These are phyloP conservation scores for Clistopyga incitator DNA, from an alignment of 2,888 invertebrate species.

Conservation along the genomic window DNA sequence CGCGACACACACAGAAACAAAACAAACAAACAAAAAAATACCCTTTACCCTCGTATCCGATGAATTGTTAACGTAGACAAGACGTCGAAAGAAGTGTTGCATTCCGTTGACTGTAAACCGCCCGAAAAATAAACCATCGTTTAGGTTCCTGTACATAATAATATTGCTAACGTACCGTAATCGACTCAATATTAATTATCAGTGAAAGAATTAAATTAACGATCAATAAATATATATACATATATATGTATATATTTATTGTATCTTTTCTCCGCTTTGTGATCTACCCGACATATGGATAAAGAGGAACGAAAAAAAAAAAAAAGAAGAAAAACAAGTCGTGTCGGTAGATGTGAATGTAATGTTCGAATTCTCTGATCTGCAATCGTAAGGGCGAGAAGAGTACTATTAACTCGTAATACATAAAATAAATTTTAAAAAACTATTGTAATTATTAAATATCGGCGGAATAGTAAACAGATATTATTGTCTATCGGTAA, in stretches of 20 bases:
- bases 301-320: conserved; percentile 42
- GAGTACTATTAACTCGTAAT: conserved; percentile 63
- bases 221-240: conserved; percentile 66
- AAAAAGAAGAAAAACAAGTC: too few species aligned
- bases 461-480: conserved; percentile 74
- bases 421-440: conserved; percentile 38
- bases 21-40: too few species aligned
- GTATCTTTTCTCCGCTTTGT: conserved; percentile 79
- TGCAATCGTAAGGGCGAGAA: conserved; percentile 72
- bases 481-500: conserved; percentile 77
- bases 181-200: conserved; percentile 71
- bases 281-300: conserved; percentile 74
- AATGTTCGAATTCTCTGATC: conserved; percentile 75
- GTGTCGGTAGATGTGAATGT: conserved; percentile 75
- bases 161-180: conserved; percentile 71
- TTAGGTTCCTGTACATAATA: conserved; percentile 78
- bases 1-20: conserved; percentile 42
- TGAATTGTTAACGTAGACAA: conserved; percentile 61
- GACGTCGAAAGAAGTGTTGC: conserved; percentile 76
- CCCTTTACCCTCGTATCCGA: neutral
- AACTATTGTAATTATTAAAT: conserved; percentile 64
- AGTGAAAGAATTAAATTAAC: conserved; percentile 69
- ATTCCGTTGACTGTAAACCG: conserved; percentile 78
- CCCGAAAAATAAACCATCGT: conserved; percentile 72
- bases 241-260: conserved; percentile 69